These are phyloP conservation scores for Ectropis crepuscularia DNA, from an alignment of 2,888 invertebrate species.

Conservation along the genomic window DNA sequence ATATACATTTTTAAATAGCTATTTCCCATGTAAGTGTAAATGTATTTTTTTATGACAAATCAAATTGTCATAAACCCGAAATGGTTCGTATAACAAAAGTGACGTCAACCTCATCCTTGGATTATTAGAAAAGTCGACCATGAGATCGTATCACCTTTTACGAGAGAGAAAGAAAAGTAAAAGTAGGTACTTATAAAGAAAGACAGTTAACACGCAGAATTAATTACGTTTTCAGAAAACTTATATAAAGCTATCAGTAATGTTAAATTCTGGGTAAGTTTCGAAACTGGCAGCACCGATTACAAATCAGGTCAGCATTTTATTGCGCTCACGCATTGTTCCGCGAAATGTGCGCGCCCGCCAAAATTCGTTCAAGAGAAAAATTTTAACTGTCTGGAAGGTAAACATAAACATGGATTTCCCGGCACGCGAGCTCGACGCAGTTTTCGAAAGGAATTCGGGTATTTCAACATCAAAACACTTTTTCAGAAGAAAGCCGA, in stretches of 20 bases:
- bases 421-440: constrained; percentile 31
- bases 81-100: too few relatives aligned
- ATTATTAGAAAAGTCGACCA: too few relatives aligned
- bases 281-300: constrained; percentile 17
- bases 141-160: too few relatives aligned
- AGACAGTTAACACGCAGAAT: too few relatives aligned
- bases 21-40: too few relatives aligned
- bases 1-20: too few relatives aligned
- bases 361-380: constrained; percentile 44
- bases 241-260: neutral
- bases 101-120: too few relatives aligned
- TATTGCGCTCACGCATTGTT: constrained; percentile 41
- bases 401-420: constrained; percentile 56
- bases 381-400: constrained; percentile 36
- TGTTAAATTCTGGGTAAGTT: neutral
- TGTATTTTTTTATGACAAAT: too few relatives aligned
- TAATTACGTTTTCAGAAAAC: too few relatives aligned
- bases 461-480: constrained; percentile 9
- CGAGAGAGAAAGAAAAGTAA: too few relatives aligned
- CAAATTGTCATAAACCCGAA: too few relatives aligned
- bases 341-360: constrained; percentile 39
- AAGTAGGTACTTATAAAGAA: too few relatives aligned
- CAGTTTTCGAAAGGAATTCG: constrained; percentile 11
- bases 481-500: constrained; percentile 2
- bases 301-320: constrained; percentile 43